These are phyloP conservation scores for Rafetus swinhoei DNA, from an alignment of 2,113 vertebrate species.

Conservation along the genomic window DNA sequence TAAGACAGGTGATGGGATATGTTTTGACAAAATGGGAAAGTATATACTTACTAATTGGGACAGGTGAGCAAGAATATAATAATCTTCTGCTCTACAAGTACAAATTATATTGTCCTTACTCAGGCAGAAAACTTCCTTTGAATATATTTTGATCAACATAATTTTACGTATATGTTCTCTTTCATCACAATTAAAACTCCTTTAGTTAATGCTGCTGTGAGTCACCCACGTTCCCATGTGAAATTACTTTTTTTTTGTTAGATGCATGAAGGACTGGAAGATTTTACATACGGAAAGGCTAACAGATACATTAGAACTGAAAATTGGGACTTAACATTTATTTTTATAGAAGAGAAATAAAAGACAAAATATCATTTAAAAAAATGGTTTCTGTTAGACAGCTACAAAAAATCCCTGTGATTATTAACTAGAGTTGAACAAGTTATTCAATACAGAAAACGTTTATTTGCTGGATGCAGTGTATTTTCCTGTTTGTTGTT, in stretches of 20 bases:
- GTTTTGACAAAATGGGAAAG: not conserved
- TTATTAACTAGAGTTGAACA: slow-evolving; percentile 30
- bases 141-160: not conserved
- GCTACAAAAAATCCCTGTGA: slow-evolving; percentile 65
- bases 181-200: not conserved
- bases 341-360: slow-evolving; percentile 66
- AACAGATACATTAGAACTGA: slow-evolving; percentile 55
- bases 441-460: not conserved
- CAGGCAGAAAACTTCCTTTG: not conserved
- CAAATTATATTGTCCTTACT: not conserved
- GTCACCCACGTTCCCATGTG: not conserved
- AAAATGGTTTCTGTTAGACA: slow-evolving; percentile 73
- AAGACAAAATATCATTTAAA: slow-evolving; percentile 68
- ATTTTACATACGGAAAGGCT: slow-evolving; percentile 42
- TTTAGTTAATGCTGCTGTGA: not conserved
- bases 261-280: slow-evolving; percentile 46
- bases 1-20: not conserved
- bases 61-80: not conserved
- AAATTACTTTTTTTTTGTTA: not conserved
- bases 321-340: slow-evolving; percentile 68
- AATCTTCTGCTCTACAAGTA: not conserved
- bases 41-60: not conserved
- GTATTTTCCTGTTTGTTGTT: not conserved
- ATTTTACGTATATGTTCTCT: not conserved
- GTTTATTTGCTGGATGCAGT: not conserved